Base-by-base conservation (phyloP, 1,140 invertebrate species). In the Atta colombica region DNA sequence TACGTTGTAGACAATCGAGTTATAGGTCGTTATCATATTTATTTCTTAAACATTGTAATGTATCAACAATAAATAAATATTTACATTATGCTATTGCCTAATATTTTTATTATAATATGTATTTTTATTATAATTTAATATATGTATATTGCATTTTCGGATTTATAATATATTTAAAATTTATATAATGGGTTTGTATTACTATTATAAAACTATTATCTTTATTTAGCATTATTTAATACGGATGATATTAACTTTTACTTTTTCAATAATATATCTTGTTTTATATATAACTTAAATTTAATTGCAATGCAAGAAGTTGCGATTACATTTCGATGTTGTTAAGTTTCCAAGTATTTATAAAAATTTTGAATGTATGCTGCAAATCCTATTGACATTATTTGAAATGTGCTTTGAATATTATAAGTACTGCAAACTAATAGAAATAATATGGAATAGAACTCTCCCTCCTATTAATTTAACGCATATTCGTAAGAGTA, bases 391-490 rank as follows among this genome's bases (percentile, higher is more conserved):
- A 31, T 63, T 2, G 5, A 16, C 35, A 65, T 18, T 35, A 45
- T 45, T 45, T 45, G 39, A 45, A 45, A 45, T 65, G 8, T 66
- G 8, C 3, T 66, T 66, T 66, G 8, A 39, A 66, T 39, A 66
- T 66, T 66, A 12, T 8, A 39, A 53, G 2, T n/a, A 14, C 3
- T 35, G 18, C 16, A 31, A 45, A 7, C 5, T 58, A 51, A 63
- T 7, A 80, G 14, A 69, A 78, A 4, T 63, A 12, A 53, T 78
- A 21, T 5, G 35, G 25, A 78, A 69, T 80, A 35, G n/a, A 53
- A 8, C 3, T 2, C 7, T 45, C 1, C 39, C 8, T 45, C 2
- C 39, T 3, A 68, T 80, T 51, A 78, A 78, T 68, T 80, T 80
- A 80, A 31, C 0, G 3, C 0, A 10, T 21, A 60, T 28, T 55